Evolutionary conservation across 2,888 invertebrate genomes (phyloP), one percentile per base, ranked within the genome.

Genomic region (Carabus problematicus): DNA sequence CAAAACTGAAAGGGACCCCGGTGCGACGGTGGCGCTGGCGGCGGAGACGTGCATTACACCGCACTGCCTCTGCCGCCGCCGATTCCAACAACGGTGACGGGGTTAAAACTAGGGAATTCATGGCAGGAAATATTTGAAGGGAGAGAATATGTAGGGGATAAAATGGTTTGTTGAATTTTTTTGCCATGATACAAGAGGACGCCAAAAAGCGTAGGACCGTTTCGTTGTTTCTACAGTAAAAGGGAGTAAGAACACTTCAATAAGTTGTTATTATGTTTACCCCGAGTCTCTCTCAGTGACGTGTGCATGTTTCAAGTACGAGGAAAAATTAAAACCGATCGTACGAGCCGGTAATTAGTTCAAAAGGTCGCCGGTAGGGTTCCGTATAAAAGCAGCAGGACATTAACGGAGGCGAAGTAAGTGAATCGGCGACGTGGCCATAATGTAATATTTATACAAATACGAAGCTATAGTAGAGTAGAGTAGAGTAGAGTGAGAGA

Each of bases 1-100:
- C 72, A 72, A 72, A 73, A 73, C 56, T 56, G 64, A 72, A 72
- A 73, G 72, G 73, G 72, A 69, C 64, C 40, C 71, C 61, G 72
- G 70, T 71, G 71, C 19, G 56, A 12, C 29, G 29, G 49, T 63
- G 29, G n/a, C 40, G 40, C 39, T 39, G 40, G 52, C 52, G 40
- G 18, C 18, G 56, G 40, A 12, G 39, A 49, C 11, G 11, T 3
- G 62, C 39, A 29, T 29, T 29, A 29, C 29, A 29, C 29, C 29
- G 6, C 29, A 29, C 29, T 29, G 29, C 29, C 29, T 29, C 29
- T 29, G 29, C 29, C 29, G 6, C 29, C 6, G 29, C 29, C 29
- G 29, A 2, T 6, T 29, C 29, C 29, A 47, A 52, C 47, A 29
- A 62, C 52, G 45, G 45, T 45, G 16, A 12, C 18, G 12, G 61